Base-by-base conservation (phyloP, 2,113 vertebrate species). In the Scomber japonicus region DNA sequence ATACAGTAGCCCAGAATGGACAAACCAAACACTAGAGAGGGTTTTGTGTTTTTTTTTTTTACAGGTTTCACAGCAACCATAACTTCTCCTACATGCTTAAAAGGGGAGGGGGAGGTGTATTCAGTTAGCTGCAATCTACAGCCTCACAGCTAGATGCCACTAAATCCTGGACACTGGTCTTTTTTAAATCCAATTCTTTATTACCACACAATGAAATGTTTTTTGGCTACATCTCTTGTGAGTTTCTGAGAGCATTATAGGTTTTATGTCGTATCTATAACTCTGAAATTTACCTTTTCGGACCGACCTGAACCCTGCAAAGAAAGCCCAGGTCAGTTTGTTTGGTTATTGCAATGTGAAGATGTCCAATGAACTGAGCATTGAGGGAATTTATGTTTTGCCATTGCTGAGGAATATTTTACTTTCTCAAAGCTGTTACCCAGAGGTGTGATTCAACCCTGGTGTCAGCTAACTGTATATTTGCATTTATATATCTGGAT, bases 401-500 rank as follows among this genome's bases (percentile, higher is more conserved):
- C 75, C 84, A 75, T 72, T 72, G 77, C 55, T 19, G 66, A 72
- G 21, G 74, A 78, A 59, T 80, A 73, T 81, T 85, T 80, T 35
- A 40, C 48, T 64, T 87, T 83, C 66, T 77, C 54, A 66, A 67
- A 81, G 82, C 65, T 71, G 85, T 83, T 87, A 71, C 67, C 84
- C 84, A 86, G 78, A 90, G 71, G 75, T 84, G 56, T 88, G 66
- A 88, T 75, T 78, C 60, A 53, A 85, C 80, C 78, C 46, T 15
- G 56, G 71, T 70, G 75, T 91, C 86, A 82, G 75, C 68, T 59
- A 64, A 80, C 53, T 90, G 88, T 84, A 88, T 85, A 91, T 90
- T 91, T 92, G 87, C 84, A 84, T 93, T 87, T 89, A 88, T 89
- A 80, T 92, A 87, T 91, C 82, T 83, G 86, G 82, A 84, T 84